Conservation (phyloP, 2,113 vertebrate genomes). For the Henicopernis longicauda region DNA sequence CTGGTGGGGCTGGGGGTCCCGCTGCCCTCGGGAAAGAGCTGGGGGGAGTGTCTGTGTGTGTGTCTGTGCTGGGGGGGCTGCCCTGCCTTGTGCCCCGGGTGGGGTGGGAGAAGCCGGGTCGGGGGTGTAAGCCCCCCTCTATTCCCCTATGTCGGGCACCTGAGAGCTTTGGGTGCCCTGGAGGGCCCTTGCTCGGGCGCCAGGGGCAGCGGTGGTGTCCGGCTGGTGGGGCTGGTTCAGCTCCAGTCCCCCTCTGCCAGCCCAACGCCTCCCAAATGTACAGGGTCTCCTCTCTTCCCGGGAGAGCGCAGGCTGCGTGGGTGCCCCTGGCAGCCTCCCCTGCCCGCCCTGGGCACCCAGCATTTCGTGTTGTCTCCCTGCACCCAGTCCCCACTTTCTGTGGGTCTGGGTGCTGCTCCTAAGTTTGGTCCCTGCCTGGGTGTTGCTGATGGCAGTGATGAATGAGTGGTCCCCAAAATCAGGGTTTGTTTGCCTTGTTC, state of each 20-base stretch:
- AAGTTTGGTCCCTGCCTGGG: background rate
- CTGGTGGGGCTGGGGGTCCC: background rate
- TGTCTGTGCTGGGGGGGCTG: background rate
- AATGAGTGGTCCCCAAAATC: background rate
- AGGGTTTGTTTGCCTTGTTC: background rate
- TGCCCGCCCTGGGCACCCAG: background rate
- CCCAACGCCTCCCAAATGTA: background rate
- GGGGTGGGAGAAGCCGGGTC: background rate
- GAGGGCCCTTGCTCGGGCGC: background rate
- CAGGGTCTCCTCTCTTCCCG: too few species aligned
- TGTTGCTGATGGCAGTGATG: background rate
- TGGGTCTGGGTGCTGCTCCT: background rate
- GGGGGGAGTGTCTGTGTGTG: too few species aligned
- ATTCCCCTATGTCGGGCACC: too few species aligned
- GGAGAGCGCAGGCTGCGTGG: accelerated
- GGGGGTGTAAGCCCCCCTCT: background rate
- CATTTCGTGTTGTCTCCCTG: accelerated
- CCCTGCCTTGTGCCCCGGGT: accelerated
- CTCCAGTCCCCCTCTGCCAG: background rate
- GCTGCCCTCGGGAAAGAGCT: background rate
- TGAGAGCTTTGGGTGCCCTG: background rate
- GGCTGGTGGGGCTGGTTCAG: background rate
- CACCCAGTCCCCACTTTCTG: accelerated
- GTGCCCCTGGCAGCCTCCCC: background rate
- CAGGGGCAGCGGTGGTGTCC: background rate